Conservation (phyloP, 2,888 invertebrate species). For the Pseudeuparius sepicola region DNA sequence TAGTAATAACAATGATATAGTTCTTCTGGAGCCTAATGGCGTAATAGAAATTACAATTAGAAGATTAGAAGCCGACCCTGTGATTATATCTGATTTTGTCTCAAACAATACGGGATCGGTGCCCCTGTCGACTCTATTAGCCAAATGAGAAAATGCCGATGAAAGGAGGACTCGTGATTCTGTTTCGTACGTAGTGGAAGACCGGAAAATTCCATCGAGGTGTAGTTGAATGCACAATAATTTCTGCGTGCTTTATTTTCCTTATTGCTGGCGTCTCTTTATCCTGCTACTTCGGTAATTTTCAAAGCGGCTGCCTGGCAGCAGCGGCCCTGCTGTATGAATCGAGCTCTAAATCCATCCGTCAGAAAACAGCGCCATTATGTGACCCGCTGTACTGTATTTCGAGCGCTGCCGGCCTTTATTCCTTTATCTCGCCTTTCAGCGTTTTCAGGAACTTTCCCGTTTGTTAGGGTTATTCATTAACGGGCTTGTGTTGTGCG, state of each 20-base stretch:
- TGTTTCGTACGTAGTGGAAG: too few relatives aligned
- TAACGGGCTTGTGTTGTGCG: conserved; percentile 37
- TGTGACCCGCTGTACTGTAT: conserved; percentile 35
- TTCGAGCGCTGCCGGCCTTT: conserved; percentile 35
- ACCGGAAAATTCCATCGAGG: conserved; percentile 1
- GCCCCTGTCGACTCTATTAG: too few relatives aligned
- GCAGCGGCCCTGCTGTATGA: conserved; percentile 28
- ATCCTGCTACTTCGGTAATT: conserved; percentile 33
- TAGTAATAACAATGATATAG: too few relatives aligned
- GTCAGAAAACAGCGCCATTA: conserved; percentile 33
- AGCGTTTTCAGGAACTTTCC: conserved; percentile 36
- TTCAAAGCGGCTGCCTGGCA: too few relatives aligned
- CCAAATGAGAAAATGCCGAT: too few relatives aligned
- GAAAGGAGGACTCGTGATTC: too few relatives aligned
- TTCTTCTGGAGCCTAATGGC: too few relatives aligned
- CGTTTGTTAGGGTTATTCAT: conserved; percentile 40
- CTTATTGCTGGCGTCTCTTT: conserved; percentile 27
- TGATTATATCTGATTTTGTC: too few relatives aligned
- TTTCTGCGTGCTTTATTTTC: conserved; percentile 28
- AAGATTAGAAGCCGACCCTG: too few relatives aligned
- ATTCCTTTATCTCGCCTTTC: conserved; percentile 42
- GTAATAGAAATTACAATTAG: too few relatives aligned
- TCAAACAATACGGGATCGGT: too few relatives aligned
- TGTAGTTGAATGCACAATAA: conserved; percentile 27
- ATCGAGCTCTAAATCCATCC: conserved; percentile 33